phyloP scores from a whole-genome alignment of 64 coral and sea anemone genomes.

The Anthopleura sola region DNA sequence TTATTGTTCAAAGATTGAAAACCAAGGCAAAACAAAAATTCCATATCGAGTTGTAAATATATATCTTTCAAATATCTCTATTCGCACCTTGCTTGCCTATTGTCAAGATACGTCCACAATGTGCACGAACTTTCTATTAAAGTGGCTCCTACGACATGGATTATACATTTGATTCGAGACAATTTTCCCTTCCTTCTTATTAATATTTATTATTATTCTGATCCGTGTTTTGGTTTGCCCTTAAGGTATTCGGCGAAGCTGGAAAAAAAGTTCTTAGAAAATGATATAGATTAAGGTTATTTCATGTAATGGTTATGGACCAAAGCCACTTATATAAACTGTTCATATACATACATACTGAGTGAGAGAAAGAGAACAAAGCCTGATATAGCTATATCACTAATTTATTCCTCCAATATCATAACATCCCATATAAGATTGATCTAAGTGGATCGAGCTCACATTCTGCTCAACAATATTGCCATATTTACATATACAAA shows the following conservation, averaged over 20 bases:
- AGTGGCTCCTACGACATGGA: constrained; percentile 3
- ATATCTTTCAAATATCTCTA: neutral
- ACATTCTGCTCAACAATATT: neutral
- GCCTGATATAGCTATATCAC: no score
- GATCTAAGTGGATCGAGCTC: neutral
- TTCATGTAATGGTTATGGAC: neutral
- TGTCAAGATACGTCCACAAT: neutral
- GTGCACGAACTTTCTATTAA: constrained; percentile 18
- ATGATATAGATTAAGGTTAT: neutral
- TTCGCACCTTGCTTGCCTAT: neutral
- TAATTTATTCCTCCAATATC: neutral
- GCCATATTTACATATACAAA: neutral
- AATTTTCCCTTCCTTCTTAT: neutral
- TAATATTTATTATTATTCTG: neutral
- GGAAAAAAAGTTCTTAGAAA: neutral
- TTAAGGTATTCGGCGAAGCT: neutral
- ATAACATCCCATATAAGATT: neutral
- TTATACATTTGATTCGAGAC: neutral
- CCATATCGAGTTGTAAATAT: constrained; percentile 16
- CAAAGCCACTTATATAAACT: neutral
- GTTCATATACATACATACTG: neutral
- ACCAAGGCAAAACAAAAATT: neutral
- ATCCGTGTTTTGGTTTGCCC: neutral
- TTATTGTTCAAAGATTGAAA: constrained; percentile 18
- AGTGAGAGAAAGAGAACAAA: no score